A percentile compares a stretch with the other conserved stretches of the same genome.
phyloP scores from a whole-genome alignment of 2,113 vertebrate genomes.

The Struthio camelus region DNA sequence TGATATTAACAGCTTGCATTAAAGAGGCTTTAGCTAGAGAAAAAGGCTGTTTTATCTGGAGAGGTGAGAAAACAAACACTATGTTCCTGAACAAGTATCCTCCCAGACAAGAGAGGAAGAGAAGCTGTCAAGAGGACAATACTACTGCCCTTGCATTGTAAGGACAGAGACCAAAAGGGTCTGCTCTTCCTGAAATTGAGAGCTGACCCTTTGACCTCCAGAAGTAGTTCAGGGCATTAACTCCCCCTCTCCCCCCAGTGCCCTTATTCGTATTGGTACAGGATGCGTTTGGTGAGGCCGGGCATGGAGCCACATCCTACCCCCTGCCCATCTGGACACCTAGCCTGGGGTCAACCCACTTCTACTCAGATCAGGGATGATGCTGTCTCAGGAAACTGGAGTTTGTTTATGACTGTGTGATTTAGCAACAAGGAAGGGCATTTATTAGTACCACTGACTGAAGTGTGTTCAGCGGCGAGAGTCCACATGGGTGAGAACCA shows the following conservation, averaged over 20 bases:
- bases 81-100: background rate
- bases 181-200: background rate
- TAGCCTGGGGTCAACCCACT: background rate
- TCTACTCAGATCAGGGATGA: background rate
- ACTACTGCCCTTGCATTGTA: background rate
- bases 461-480: background rate
- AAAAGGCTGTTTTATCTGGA: background rate
- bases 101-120: background rate
- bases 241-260: rapidly evolving
- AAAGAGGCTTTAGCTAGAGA: background rate
- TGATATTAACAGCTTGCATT: background rate
- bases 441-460: background rate
- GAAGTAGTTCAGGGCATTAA: background rate
- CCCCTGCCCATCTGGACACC: background rate
- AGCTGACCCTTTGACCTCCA: conserved; percentile 13
- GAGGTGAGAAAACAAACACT: conserved; percentile 9
- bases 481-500: background rate
- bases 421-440: background rate
- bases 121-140: background rate
- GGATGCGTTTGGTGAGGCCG: background rate
- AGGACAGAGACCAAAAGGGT: background rate
- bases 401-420: background rate
- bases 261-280: background rate
- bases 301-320: background rate
- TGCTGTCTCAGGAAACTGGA: background rate